phyloP scores from a whole-genome alignment of 2,113 vertebrate genomes.

The Xiphias gladius region DNA sequence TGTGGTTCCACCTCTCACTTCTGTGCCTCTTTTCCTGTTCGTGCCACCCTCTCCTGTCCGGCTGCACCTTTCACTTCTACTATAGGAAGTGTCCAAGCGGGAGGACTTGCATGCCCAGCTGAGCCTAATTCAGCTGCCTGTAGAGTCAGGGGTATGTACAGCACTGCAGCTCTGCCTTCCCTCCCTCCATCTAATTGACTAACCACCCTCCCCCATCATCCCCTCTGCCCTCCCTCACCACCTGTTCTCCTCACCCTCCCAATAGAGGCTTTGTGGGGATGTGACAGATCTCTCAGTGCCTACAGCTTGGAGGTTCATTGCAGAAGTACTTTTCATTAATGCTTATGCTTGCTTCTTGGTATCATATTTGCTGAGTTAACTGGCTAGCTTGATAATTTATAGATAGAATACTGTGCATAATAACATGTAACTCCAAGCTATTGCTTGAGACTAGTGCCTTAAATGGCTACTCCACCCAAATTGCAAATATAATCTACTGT shows the following conservation, averaged over 20 bases:
- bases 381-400: slow-evolving; percentile 1
- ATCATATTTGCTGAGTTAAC: neutral
- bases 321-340: slow-evolving; percentile 9
- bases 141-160: slow-evolving; percentile 96
- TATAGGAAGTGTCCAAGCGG: slow-evolving; percentile 96
- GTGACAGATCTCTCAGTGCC: slow-evolving; percentile 30
- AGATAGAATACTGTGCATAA: neutral
- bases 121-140: slow-evolving; percentile 99
- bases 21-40: slow-evolving; percentile 59
- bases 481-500: neutral
- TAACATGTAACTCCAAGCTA: neutral
- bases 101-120: slow-evolving; percentile 96
- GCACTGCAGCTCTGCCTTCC: slow-evolving; percentile 77
- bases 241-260: slow-evolving; percentile 26
- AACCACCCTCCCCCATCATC: slow-evolving; percentile 28
- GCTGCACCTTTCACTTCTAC: slow-evolving; percentile 83
- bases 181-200: slow-evolving; percentile 23
- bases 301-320: slow-evolving; percentile 25
- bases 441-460: neutral
- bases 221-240: slow-evolving; percentile 40
- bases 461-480: slow-evolving; percentile 13
- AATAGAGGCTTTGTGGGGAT: slow-evolving; percentile 32
- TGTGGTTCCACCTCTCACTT: slow-evolving; percentile 58
- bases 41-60: slow-evolving; percentile 68
- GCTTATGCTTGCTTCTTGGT: neutral